A percentile compares a stretch with the other conserved stretches of the same genome.
Conservation (phyloP, 2,113 vertebrate genomes). For the Chlorodrepanis virens region DNA sequence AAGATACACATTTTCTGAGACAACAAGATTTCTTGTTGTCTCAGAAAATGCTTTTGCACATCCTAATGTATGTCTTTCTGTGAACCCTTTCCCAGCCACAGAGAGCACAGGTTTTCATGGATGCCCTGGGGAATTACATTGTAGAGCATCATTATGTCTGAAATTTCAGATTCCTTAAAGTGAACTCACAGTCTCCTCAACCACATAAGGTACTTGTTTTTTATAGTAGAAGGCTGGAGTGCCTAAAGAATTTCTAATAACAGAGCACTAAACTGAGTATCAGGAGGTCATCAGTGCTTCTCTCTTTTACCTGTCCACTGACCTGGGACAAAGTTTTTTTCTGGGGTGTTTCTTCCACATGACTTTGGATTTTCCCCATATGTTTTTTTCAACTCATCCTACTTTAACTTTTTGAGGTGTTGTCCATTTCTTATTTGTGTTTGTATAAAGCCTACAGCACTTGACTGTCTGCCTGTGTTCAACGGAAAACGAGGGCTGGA, state of each 20-base stretch:
- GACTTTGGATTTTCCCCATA: not conserved
- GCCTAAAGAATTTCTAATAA: not conserved
- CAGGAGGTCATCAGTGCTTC: not conserved
- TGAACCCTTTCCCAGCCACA: not conserved
- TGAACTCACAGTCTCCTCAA: not conserved
- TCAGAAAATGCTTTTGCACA: not conserved
- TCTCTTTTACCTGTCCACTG: not conserved
- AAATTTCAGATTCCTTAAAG: not conserved
- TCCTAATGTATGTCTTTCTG: not conserved
- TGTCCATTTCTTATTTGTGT: not conserved
- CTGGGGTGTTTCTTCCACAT: not conserved
- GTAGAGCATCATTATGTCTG: not conserved
- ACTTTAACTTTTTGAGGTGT: not conserved
- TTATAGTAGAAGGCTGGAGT: not conserved
- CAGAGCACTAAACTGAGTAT: not conserved
- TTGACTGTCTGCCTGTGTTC: not conserved
- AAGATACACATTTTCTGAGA: not conserved
- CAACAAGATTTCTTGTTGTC: not conserved
- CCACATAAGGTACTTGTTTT: not conserved
- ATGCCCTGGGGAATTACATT: not conserved
- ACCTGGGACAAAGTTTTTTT: not conserved
- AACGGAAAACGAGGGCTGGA: not conserved
- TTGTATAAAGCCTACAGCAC: not conserved
- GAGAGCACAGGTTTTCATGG: not conserved
- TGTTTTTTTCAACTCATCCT: not conserved